These are phyloP conservation scores for Papilio polytes DNA, from an alignment of 1,140 invertebrate species.

Conservation along the genomic window DNA sequence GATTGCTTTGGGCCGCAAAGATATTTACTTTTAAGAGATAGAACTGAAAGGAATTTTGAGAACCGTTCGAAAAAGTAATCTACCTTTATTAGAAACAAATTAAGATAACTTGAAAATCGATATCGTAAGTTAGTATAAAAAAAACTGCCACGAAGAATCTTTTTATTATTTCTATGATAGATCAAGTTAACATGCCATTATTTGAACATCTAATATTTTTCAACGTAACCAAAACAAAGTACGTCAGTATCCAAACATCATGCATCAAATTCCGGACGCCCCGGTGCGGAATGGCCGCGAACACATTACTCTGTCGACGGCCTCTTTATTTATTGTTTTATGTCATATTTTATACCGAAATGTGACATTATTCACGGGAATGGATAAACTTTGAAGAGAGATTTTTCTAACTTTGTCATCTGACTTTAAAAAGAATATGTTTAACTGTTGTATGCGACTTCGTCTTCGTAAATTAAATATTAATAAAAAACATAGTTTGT, in stretches of 20 bases:
- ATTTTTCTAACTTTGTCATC: conserved; percentile 1
- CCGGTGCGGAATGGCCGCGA: conserved; percentile 36
- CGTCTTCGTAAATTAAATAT: too few relatives aligned
- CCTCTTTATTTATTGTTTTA: conserved; percentile 40
- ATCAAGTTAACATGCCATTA: neutral
- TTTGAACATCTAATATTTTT: neutral
- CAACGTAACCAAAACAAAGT: conserved; percentile 10
- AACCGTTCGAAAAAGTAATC: too few relatives aligned
- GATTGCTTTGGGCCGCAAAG: conserved; percentile 12
- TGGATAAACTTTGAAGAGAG: conserved; percentile 1
- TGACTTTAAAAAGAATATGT: neutral
- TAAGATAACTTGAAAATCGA: too few relatives aligned
- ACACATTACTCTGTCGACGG: conserved; percentile 8
- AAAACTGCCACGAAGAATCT: neutral
- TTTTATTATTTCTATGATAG: neutral
- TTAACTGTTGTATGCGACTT: too few relatives aligned
- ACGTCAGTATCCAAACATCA: conserved; percentile 50
- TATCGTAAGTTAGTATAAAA: too few relatives aligned
- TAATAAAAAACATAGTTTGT: too few relatives aligned
- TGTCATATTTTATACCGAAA: conserved; percentile 16
- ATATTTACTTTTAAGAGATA: conserved; percentile 11
- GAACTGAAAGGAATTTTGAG: neutral
- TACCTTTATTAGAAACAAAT: too few relatives aligned
- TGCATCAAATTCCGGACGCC: conserved; percentile 54
- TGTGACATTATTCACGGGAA: conserved; percentile 22